Percentiles rank a stretch among this genome's conserved stretches.
Evolutionary conservation across 1,140 invertebrate species (phyloP).

Genomic region (Ceratoteleas bidentatus): DNA sequence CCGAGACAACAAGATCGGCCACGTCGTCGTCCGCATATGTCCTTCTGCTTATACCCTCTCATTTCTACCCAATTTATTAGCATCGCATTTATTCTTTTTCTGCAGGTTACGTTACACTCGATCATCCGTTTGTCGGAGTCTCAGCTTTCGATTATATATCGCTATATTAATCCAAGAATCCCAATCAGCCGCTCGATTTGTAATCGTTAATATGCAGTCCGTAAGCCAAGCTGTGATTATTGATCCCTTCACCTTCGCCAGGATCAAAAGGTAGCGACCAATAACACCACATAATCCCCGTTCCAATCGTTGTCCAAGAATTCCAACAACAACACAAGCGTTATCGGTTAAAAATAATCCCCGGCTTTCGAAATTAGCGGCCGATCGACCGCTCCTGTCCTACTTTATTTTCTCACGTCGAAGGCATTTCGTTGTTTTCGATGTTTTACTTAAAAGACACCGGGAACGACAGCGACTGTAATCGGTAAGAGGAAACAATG

Average conservation of each 20-base stretch:
- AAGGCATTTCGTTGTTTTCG: no score
- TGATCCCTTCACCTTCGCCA: conserved; percentile 47
- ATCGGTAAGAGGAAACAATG: background rate
- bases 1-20: conserved; percentile 55
- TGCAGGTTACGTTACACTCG: conserved; percentile 56
- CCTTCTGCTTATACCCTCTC: conserved; percentile 38
- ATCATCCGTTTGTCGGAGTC: conserved; percentile 71
- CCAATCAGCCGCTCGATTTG: conserved; percentile 77
- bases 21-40: conserved; percentile 46
- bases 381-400: background rate
- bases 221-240: conserved; percentile 59
- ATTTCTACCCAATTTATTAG: conserved; percentile 59
- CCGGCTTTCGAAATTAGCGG: conserved; percentile 11
- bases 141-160: conserved; percentile 81
- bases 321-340: conserved; percentile 35
- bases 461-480: no score
- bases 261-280: conserved; percentile 65
- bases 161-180: conserved; percentile 78
- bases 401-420: no score
- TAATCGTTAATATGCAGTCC: conserved; percentile 78
- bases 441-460: no score
- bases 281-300: conserved; percentile 57
- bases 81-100: conserved; percentile 49
- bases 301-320: conserved; percentile 36
- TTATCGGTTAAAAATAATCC: conserved; percentile 39